Base-by-base conservation (phyloP, 2,888 invertebrate species). In the Leucophora obtusa region DNA sequence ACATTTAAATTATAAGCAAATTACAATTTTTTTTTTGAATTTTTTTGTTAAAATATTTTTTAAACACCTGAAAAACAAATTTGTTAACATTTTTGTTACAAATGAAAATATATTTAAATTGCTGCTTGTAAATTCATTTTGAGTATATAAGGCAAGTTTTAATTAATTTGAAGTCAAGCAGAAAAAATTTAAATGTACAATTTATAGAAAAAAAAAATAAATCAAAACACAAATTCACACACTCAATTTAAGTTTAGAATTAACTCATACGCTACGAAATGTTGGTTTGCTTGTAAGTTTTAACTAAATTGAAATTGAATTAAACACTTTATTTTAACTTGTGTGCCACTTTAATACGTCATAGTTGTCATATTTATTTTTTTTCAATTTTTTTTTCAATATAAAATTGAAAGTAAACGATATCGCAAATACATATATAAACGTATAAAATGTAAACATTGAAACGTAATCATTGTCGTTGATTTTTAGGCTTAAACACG, bases 21-120 rank as follows among this genome's bases (percentile, higher is more conserved):
- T 66, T 73, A 38, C 56, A 58, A 35, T 24, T 59, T 47, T 47
- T 62, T 43, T 24, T 60, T 15, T 47, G 10, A 38, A 54, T 21
- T 58, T 43, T 58, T 56, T 28, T n/a, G 11, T 38, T n/a, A 35
- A 28, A 18, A 21, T 59, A 58, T 50, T 47, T 33, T 50, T 28
- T 68, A 65, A 65, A 65, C 76, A 77, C 76, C 76, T 77, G 76
- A 77, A 59, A 59, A 71, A 66, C 59, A 65, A 71, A 71, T 71
- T 66, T 58, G 43, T 71, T 74, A 17, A 24, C 11, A 47, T 47
- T 47, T 28, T 28, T 28, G 38, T 38, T 11, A 3, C 6, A 47
- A 47, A 47, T 14, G 2, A 38, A 28, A 28, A 47, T n/a, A 47
- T 47, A 47, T 47, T 47, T 47, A 47, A 47, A 47, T 47, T 47